phyloP scores from a whole-genome alignment of 2,797 vertebrate species.

The Anguilla anguilla region DNA sequence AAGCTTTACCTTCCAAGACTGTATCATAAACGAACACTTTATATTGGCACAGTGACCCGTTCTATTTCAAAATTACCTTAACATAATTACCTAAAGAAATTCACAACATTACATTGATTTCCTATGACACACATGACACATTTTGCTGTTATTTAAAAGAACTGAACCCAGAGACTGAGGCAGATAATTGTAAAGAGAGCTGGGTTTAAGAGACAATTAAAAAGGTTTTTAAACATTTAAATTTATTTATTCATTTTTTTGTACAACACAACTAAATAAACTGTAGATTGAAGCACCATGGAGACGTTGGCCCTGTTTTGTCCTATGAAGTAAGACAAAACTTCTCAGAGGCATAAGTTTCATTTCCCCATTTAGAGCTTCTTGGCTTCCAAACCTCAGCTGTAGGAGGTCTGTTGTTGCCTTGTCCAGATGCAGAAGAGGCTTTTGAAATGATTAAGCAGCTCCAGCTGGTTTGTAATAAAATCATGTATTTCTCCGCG shows the following conservation, averaged over 20 bases:
- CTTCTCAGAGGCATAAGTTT: neutral
- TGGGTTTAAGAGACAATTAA: neutral
- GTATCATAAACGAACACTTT: neutral
- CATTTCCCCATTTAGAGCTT: neutral
- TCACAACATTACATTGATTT: neutral
- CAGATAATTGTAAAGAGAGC: neutral
- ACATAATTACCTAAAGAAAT: neutral
- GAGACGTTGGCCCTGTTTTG: neutral
- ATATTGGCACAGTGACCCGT: neutral
- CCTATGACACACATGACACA: neutral
- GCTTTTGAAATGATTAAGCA: neutral
- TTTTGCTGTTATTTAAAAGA: neutral
- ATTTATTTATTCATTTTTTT: neutral
- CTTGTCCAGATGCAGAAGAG: neutral
- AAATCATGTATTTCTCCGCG: neutral
- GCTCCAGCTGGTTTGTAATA: neutral
- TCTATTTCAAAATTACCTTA: neutral
- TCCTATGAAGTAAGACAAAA: neutral
- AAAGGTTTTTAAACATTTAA: no score
- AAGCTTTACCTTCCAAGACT: neutral
- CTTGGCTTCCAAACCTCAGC: slow-evolving; percentile 10
- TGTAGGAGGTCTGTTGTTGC: slow-evolving; percentile 61
- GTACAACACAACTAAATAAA: neutral
- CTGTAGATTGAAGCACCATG: neutral
- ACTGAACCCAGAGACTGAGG: neutral